Evolutionary conservation across 2,888 invertebrate genomes (phyloP), one percentile per base, ranked within the genome.

Genomic region (Tuberolachnus salignus): DNA sequence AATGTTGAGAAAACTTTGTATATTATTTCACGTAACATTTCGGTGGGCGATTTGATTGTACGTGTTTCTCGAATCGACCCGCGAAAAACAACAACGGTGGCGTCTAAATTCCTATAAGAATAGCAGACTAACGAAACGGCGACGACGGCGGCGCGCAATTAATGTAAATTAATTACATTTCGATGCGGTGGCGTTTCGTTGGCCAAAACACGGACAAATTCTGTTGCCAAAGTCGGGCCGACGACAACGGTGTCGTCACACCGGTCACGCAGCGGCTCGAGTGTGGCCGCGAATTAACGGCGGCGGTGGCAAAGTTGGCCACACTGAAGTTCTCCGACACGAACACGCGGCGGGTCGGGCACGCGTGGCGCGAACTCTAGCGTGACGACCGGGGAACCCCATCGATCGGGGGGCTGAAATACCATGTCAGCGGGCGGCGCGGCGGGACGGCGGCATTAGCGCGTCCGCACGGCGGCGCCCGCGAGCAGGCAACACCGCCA

Each of bases 391-490:
- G 75, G 14, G 42, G 46, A 66, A 55, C 66, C 75, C 66, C 75
- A 75, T 75, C 75, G 75, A 75, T 75, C 75, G 75, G 57, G 75
- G 75, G 66, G 55, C 75, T 67, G 75, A 26, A 55, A 1, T 23
- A 44, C n/a, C 42, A 16, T 23, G 63, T 11, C 26, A 23, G 59
- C 2, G 64, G 53, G 49, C 13, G 59, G 59, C 53, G 23, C 3
- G 61, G 26, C 16, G 61, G 73, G 44, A 34, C 1, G 8, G 42
- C 26, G 55, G 63, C n/a, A 26, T 3, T 16, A 16, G 34, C 73
- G 23, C 64, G 73, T 10, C 53, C 51, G 34, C 44, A 13, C 74
- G 64, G 74, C 16, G 16, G 51, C 34, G n/a, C 34, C 16, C 21
- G 51, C 34, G n/a, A 34, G 34, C 21, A 55, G 64, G 66, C 66